Percentiles rank a stretch among this genome's conserved stretches.
These are phyloP conservation scores for Turritopsis rubra DNA, from an alignment of 30 jellyfish, hydroid and myxozoan species.

Conservation along the genomic window DNA sequence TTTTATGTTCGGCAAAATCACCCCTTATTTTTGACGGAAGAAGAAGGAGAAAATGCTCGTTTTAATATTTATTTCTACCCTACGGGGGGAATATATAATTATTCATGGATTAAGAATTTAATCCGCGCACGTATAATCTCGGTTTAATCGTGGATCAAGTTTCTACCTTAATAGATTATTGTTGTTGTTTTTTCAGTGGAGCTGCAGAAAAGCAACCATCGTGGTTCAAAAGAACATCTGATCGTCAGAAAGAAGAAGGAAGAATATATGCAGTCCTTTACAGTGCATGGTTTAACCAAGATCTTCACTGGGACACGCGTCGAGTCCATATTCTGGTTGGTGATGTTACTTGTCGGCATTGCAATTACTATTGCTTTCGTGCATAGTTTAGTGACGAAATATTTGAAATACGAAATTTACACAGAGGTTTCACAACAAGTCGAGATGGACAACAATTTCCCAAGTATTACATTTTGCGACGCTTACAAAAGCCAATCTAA, in stretches of 20 bases:
- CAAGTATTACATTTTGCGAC: conserved; percentile 34
- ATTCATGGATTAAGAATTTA: too few species aligned
- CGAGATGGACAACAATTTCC: conserved; percentile 14
- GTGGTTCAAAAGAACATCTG: neutral
- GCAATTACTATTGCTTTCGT: conserved; percentile 3
- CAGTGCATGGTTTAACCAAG: conserved; percentile 40
- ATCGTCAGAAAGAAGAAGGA: neutral
- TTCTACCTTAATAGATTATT: too few species aligned
- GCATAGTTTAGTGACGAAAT: conserved; percentile 14
- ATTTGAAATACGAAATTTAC: conserved; percentile 13
- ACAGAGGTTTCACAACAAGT: conserved; percentile 17
- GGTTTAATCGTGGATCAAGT: too few species aligned
- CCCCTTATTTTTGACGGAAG: too few species aligned
- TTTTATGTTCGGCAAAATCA: too few species aligned
- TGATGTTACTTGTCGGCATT: conserved; percentile 18
- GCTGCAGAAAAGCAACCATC: neutral
- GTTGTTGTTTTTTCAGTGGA: neutral
- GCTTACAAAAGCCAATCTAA: neutral
- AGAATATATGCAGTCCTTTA: conserved; percentile 17
- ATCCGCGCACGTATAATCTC: too few species aligned
- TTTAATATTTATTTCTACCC: too few species aligned
- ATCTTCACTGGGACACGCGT: conserved; percentile 10
- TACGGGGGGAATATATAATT: too few species aligned
- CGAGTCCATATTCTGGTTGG: conserved; percentile 35
- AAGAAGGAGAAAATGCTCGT: too few species aligned